phyloP scores from a whole-genome alignment of 2,888 invertebrate species.

The Amphimallon solstitiale region DNA sequence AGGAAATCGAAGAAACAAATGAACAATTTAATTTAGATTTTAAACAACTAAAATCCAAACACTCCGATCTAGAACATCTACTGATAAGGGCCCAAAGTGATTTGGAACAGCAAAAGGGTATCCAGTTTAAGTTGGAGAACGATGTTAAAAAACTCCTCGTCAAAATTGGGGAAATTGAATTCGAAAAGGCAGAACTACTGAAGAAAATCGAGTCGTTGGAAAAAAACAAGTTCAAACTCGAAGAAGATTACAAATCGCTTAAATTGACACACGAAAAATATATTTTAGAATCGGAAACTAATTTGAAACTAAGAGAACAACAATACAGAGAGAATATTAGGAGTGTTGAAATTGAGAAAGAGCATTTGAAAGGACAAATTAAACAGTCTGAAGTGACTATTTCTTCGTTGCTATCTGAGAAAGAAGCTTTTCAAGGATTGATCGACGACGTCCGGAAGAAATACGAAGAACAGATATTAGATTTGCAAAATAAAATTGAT shows the following conservation, averaged over 20 bases:
- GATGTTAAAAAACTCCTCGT: conserved; percentile 34
- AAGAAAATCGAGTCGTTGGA: conserved; percentile 31
- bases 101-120: conserved; percentile 42
- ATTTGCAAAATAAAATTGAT: conserved; percentile 19
- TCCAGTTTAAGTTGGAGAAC: conserved; percentile 32
- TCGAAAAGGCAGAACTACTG: conserved; percentile 31
- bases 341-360: conserved; percentile 15
- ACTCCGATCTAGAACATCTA: conserved; percentile 20
- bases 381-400: background rate
- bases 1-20: conserved; percentile 37
- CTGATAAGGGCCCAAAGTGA: conserved; percentile 44
- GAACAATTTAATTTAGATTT: conserved; percentile 35
- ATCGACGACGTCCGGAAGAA: conserved; percentile 2
- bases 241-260: conserved; percentile 30
- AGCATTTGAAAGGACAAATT: conserved; percentile 6
- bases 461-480: conserved; percentile 7
- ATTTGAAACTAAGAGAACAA: conserved; percentile 14
- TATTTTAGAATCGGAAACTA: conserved; percentile 25
- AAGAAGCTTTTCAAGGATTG: background rate
- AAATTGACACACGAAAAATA: conserved; percentile 28
- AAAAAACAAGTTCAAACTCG: conserved; percentile 14
- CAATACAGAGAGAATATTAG: conserved; percentile 18
- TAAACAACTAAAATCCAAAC: conserved; percentile 28
- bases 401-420: conserved; percentile 1
- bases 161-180: conserved; percentile 27